Percentiles rank a stretch among this genome's conserved stretches.
Conservation (phyloP, 2,888 invertebrate genomes). For the Tuta absoluta region DNA sequence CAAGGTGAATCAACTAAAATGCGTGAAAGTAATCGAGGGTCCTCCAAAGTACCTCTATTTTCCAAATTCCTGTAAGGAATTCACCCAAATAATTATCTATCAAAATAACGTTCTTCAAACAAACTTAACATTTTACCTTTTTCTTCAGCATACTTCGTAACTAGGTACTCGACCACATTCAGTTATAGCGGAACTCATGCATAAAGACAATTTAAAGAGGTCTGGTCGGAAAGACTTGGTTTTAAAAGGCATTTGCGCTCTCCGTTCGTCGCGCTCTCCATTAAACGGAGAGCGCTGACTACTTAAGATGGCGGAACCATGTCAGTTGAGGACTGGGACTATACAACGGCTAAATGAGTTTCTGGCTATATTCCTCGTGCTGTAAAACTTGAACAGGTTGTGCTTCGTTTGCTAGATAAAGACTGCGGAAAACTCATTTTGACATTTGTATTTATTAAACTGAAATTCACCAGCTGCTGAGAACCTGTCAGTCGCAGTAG, state of each 20-base stretch:
- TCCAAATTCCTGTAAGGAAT: too few relatives aligned
- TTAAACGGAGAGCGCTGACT: conserved; percentile 30
- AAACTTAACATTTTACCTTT: background rate
- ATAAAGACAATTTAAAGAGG: conserved; percentile 9
- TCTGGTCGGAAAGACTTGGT: background rate
- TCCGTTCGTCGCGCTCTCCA: conserved; percentile 32
- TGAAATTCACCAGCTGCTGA: too few relatives aligned
- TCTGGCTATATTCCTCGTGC: background rate
- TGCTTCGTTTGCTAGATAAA: background rate
- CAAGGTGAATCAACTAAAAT: too few relatives aligned
- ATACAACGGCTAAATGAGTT: background rate
- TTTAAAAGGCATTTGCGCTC: conserved; percentile 6
- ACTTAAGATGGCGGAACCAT: conserved; percentile 27
- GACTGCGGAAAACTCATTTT: too few relatives aligned
- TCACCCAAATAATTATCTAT: background rate
- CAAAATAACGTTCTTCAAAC: background rate
- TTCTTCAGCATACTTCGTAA: background rate
- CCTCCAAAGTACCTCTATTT: too few relatives aligned
- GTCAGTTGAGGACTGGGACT: conserved; percentile 26
- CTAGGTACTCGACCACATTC: background rate
- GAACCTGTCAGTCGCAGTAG: too few relatives aligned
- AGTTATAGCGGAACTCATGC: background rate
- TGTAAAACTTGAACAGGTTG: background rate
- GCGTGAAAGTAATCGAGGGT: too few relatives aligned
- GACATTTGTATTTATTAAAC: too few relatives aligned